Base-by-base conservation (phyloP, 2,888 invertebrate genomes). In the Aelia acuminata region DNA sequence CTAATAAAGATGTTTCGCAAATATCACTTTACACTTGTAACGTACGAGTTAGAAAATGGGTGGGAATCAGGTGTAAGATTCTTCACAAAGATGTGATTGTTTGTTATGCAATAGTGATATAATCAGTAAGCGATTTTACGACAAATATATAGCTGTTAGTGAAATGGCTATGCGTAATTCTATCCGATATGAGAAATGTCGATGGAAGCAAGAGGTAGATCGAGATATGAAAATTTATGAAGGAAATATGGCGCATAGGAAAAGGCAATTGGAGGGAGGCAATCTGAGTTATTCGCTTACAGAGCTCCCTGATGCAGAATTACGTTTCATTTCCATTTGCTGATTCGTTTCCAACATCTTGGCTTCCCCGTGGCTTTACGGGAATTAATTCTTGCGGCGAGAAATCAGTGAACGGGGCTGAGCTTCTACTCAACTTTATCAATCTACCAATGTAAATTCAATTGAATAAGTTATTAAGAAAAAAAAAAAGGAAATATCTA, bases 251-350 rank as follows among this genome's bases (percentile, higher is more conserved):
- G 18, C 31, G 63, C 35, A 70, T 70, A 18, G 63, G 63, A 70
- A 70, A 70, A 70, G 63, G 63, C 63, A 70, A 70, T 70, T 35
- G 63, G 35, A 70, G 63, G 31, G 10, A 70, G 35, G 31, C 63
- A 70, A 70, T 70, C 63, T 70, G 63, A 31, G 63, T 70, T 70
- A 70, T 70, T 70, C 63, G 63, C 63, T 70, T 70, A 35, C 63
- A 70, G 63, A 70, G 63, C 63, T 70, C 63, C n/a, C n/a, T 70
- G 63, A 70, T 70, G 63, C 63, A 31, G 63, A 70, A 70, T 70
- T 70, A 70, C 31, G 63, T 70, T 70, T 70, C 63, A 70, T 70
- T 70, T 70, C 63, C 63, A 70, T 70, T 70, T 70, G 63, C 63
- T 13, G 63, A 70, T 70, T 70, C 63, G 63, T 70, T 70, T 70